Evolutionary conservation across 2,113 vertebrate genomes (phyloP).

Genomic region (human (Homo sapiens)): DNA sequence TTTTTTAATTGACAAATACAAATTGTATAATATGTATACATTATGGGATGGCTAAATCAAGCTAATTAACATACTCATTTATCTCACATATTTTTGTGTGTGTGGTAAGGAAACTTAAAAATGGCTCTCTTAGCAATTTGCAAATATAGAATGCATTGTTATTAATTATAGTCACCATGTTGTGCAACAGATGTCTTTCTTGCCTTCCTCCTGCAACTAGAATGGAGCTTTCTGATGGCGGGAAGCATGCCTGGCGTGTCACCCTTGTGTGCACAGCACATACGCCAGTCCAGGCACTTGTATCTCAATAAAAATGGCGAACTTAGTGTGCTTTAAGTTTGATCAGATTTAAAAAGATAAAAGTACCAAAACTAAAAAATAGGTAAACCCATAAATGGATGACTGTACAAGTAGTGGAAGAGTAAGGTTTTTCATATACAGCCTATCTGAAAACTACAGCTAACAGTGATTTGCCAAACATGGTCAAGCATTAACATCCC

Average conservation of each 20-base stretch:
- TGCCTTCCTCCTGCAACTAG: background rate
- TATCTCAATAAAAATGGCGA: background rate
- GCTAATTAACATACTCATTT: background rate
- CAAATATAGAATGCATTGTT: background rate
- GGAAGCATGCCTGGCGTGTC: background rate
- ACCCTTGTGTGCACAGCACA: too few relatives aligned
- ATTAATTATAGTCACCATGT: background rate
- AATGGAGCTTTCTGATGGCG: background rate
- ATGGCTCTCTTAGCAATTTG: background rate
- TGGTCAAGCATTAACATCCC: background rate
- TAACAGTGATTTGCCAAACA: background rate
- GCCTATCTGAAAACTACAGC: background rate
- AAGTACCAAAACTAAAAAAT: background rate
- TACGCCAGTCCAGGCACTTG: background rate
- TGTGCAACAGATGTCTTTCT: background rate
- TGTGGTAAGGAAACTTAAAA: background rate
- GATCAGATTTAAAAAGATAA: too few relatives aligned
- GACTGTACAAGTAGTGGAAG: background rate
- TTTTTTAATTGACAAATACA: background rate
- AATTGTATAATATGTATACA: too few relatives aligned
- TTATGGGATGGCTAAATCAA: background rate
- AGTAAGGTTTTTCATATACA: background rate
- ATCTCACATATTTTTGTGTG: background rate
- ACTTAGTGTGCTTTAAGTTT: too few relatives aligned
- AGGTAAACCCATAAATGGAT: background rate